These are phyloP conservation scores for Sminthurinus signatus DNA, from an alignment of 1,140 invertebrate genomes.

Conservation along the genomic window DNA sequence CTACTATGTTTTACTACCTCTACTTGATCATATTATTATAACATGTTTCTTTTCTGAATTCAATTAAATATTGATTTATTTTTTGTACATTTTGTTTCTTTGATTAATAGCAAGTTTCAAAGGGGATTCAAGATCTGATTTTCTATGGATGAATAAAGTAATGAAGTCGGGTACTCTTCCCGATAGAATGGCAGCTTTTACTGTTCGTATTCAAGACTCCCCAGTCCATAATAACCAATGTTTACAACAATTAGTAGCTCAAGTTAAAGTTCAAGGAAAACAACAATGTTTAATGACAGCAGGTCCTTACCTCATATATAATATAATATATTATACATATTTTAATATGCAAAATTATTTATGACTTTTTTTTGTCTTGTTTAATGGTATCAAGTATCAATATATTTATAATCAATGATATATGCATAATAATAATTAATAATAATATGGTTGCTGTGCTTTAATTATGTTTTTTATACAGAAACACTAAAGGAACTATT, in stretches of 20 bases:
- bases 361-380: not conserved
- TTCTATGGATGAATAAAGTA: constrained; percentile 69
- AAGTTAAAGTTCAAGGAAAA: constrained; percentile 74
- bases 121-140: constrained; percentile 26
- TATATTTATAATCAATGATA: constrained; percentile 6
- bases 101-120: constrained; percentile 12
- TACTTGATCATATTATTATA: not conserved
- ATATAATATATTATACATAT: not conserved
- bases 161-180: constrained; percentile 68
- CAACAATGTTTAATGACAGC: constrained; percentile 55
- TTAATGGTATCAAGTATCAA: no score
- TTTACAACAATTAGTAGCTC: constrained; percentile 63
- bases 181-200: constrained; percentile 80
- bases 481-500: constrained; percentile 72
- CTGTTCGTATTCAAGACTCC: constrained; percentile 74
- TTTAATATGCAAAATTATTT: constrained; percentile 1
- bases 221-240: constrained; percentile 69
- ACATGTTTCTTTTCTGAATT: not conserved
- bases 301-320: constrained; percentile 19
- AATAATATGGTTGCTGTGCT: not conserved
- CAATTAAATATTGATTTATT: not conserved
- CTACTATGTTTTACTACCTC: no score
- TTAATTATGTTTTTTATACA: constrained; percentile 44
- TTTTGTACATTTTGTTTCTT: not conserved
- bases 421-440: not conserved